Evolutionary conservation across 2,888 invertebrate species (phyloP).

Genomic region (Melikaiella ostensackeni): DNA sequence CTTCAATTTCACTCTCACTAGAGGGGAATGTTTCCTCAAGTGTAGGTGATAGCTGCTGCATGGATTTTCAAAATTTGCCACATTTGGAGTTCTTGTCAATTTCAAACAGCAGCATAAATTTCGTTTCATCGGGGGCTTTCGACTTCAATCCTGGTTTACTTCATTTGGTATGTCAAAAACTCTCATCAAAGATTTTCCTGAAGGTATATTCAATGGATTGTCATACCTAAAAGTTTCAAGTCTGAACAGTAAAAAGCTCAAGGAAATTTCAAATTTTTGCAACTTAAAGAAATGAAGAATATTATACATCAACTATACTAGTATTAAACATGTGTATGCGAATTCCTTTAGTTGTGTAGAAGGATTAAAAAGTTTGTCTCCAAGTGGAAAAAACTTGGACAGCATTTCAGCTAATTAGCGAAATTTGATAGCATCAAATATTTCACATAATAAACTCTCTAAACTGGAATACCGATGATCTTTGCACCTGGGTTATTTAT

Average conservation of each 20-base stretch:
- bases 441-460: background rate
- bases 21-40: slow-evolving; percentile 61
- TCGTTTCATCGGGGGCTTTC: background rate
- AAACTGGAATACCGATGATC: background rate
- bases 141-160: background rate
- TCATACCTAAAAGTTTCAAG: background rate
- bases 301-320: background rate
- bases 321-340: background rate
- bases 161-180: background rate
- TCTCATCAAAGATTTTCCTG: background rate
- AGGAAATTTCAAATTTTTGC: background rate
- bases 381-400: background rate
- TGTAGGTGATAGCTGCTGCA: background rate
- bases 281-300: background rate
- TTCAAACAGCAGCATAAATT: background rate
- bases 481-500: background rate
- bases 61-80: background rate
- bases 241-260: background rate
- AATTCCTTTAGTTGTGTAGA: background rate
- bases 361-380: background rate
- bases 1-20: slow-evolving; percentile 56
- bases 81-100: background rate
- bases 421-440: background rate
- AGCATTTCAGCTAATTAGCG: background rate
- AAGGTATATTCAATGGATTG: background rate